Evolutionary conservation across 2,797 vertebrate genomes (phyloP), one percentile per base, ranked within the genome.

Genomic region (Delichon dasypus): DNA sequence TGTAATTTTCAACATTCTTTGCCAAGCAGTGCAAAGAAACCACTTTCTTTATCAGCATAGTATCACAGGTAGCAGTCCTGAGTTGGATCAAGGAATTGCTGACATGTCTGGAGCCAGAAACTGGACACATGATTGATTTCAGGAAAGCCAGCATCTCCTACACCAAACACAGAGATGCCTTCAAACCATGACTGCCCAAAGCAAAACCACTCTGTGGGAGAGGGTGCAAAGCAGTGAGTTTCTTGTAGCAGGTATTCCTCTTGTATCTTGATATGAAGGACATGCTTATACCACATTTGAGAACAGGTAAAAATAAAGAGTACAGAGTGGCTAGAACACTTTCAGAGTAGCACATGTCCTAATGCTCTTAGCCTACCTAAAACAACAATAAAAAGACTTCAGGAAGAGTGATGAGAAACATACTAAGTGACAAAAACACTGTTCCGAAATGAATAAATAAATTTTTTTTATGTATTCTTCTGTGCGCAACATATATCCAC

Each of bases 401-500:
- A 77, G 26, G 19, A 86, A 55, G 6, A 51, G 40, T 20, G 15
- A 61, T 21, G 9, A 72, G 8, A 16, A 50, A 10, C 30, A 55
- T 3, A 42, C 5, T 54, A 84, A 65, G 6, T 34, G 51, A 81
- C 34, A 85, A 91, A 79, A 70, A 8, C 9, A 79, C 8, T 16
- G 4, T 18, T 92, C 55, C 21, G 16, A 78, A 45, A 30, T 47
- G 7, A 44, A 57, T n/a, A 80, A 42, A 64, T 13, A 61, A 38
- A 8, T 38, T 27, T 80, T 47, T 34, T 68, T 3, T 3, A 32
- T 2, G 14, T 10, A 25, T 40, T 72, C 16, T 40, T 64, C 10
- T 19, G 4, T 0, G 0, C n/a, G 10, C 10, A 67, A 45, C 0
- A 2, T 9, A 7, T 20, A 85, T 25, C 18, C 70, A 42, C 54